Conservation (phyloP, 2,888 invertebrate genomes). For the Bugula neritina region DNA sequence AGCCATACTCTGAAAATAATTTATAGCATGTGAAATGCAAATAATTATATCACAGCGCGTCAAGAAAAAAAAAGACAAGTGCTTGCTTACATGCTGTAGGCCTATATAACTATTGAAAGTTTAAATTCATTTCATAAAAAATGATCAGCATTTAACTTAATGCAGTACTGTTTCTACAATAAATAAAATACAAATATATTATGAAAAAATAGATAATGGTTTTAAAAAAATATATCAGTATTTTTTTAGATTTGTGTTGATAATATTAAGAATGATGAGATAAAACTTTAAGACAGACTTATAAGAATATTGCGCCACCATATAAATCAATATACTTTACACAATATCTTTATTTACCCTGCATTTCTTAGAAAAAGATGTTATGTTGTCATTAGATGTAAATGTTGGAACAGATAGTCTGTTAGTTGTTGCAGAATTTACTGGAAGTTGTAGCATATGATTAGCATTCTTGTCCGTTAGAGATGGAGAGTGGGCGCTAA, state of each 20-base stretch:
- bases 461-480: background rate
- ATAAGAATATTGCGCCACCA: too few relatives aligned
- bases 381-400: background rate
- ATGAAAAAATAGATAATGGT: background rate
- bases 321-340: too few relatives aligned
- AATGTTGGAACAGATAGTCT: background rate
- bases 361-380: background rate
- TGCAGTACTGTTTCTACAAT: background rate
- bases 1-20: too few relatives aligned
- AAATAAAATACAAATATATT: background rate
- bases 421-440: background rate
- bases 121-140: background rate
- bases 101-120: background rate
- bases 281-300: too few relatives aligned
- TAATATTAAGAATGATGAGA: too few relatives aligned
- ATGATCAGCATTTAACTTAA: background rate
- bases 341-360: too few relatives aligned
- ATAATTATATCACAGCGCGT: too few relatives aligned
- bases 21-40: too few relatives aligned
- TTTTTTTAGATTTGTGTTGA: too few relatives aligned
- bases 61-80: too few relatives aligned
- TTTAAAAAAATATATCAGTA: too few relatives aligned
- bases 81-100: background rate
- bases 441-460: background rate
- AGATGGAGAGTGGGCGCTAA: background rate